Base-by-base conservation (phyloP, 2,113 vertebrate species). In the Pygoscelis antarcticus region DNA sequence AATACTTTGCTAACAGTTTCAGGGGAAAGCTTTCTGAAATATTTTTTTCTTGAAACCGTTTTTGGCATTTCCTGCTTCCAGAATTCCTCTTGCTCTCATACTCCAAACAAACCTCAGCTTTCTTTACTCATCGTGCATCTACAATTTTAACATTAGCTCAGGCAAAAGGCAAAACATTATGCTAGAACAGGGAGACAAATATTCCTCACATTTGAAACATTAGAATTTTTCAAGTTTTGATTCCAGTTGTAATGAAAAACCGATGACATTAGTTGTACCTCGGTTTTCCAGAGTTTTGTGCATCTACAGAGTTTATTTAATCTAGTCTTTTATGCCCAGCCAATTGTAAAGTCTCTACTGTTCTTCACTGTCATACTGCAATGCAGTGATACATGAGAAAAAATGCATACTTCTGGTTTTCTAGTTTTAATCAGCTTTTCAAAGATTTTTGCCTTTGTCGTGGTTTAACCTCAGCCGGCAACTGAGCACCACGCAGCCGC, bases 371-470 rank as follows among this genome's bases (percentile, higher is more conserved):
- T 90, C 34, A n/a, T 80, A 34, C 25, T 80, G 36, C 54, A 94
- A 15, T 64, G 82, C 18, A 29, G 51, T 65, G 16, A 90, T 65
- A 51, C 11, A 19, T 26, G 22, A 85, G 30, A 52, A 75, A 49
- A 91, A 93, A 87, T 42, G 47, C 65, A 49, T 82, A 76, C 46
- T 82, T 94, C 55, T 90, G 52, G 58, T 95, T 90, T 95, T 92
- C 77, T 80, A 42, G 40, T 85, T 94, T 95, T 81, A 83, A 96
- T 96, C 68, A 71, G 23, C 70, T 91, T 96, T 78, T 80, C 69
- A 87, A 92, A 44, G 55, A 71, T 71, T 87, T 92, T 83, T 92
- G 34, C 49, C n/a, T 38, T 38, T 38, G 38, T 38, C 38, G 8
- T 38, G 38, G 38, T 38, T 38, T 38, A 38, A 38, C 38, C 38